Percentiles rank a stretch among this genome's conserved stretches.
Evolutionary conservation across 2,888 invertebrate species (phyloP).

Genomic region (Epiperipatus broadwayi): DNA sequence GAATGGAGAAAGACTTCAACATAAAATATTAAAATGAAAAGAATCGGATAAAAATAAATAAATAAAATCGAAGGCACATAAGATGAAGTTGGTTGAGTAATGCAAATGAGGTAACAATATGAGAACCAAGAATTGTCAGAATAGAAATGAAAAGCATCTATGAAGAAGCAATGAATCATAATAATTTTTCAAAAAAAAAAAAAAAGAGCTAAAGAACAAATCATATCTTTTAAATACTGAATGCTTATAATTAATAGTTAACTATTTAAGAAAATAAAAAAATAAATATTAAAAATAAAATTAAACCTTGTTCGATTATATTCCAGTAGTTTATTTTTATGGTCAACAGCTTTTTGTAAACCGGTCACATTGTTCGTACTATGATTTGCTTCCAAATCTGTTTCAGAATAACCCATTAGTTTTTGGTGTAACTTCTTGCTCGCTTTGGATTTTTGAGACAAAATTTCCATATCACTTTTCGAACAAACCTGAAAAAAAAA

Average conservation of each 20-base stretch:
- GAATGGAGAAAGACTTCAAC: no score
- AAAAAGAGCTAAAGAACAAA: background rate
- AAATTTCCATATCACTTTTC: conserved; percentile 44
- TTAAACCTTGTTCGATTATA: conserved; percentile 61
- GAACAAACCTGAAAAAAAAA: conserved; percentile 44
- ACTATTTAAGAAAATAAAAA: background rate
- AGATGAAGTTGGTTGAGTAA: no score
- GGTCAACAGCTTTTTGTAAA: conserved; percentile 50
- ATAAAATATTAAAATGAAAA: no score
- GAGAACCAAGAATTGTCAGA: no score
- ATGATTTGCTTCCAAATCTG: conserved; percentile 17
- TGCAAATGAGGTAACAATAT: no score
- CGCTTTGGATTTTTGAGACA: conserved; percentile 45
- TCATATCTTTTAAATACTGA: background rate
- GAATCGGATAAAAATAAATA: no score
- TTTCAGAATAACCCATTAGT: conserved; percentile 36
- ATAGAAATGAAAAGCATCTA: no score
- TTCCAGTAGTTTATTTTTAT: conserved; percentile 59
- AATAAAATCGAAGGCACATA: no score
- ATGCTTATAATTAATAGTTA: background rate
- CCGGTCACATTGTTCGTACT: conserved; percentile 25
- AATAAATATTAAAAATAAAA: conserved; percentile 4
- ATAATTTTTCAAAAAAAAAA: background rate
- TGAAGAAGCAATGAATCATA: background rate
- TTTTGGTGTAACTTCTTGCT: conserved; percentile 43